These are phyloP conservation scores for Euspilapteryx auroguttella DNA, from an alignment of 2,888 invertebrate species.

Conservation along the genomic window DNA sequence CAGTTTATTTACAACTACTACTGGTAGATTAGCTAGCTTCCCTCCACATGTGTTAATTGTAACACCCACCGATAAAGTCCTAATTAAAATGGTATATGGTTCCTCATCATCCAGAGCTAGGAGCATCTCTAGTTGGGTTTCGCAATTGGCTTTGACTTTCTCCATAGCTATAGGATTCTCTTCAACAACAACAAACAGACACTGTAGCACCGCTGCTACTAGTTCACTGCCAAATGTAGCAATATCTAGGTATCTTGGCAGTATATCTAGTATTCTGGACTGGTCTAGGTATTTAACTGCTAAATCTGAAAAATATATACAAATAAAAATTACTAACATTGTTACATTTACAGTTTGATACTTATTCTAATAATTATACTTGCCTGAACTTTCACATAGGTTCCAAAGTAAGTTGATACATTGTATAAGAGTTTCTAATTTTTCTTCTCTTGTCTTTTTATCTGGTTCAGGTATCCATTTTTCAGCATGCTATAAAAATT, in stretches of 20 bases:
- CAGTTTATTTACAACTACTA: slow-evolving; percentile 46
- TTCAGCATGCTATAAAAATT: slow-evolving; percentile 38
- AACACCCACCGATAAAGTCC: slow-evolving; percentile 62
- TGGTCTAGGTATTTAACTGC: slow-evolving; percentile 69
- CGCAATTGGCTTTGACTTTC: slow-evolving; percentile 51
- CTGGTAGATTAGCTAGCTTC: slow-evolving; percentile 32
- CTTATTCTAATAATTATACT: too few species aligned
- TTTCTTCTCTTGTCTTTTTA: slow-evolving; percentile 50
- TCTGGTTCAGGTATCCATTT: slow-evolving; percentile 49
- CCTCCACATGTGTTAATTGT: slow-evolving; percentile 54
- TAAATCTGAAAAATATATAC: slow-evolving; percentile 28
- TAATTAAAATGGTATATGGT: slow-evolving; percentile 45
- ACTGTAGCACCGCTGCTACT: slow-evolving; percentile 63
- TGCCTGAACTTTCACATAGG: slow-evolving; percentile 68
- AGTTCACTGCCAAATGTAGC: slow-evolving; percentile 59
- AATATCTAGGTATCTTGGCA: slow-evolving; percentile 63
- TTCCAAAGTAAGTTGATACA: slow-evolving; percentile 69
- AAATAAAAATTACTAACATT: slow-evolving; percentile 1
- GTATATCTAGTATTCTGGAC: slow-evolving; percentile 61
- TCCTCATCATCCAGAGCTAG: slow-evolving; percentile 34
- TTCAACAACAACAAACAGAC: slow-evolving; percentile 71
- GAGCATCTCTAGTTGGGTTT: slow-evolving; percentile 35
- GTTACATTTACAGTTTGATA: background rate
- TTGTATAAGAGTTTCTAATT: slow-evolving; percentile 68
- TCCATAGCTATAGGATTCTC: slow-evolving; percentile 64